Evolutionary conservation across 2,113 vertebrate genomes (phyloP), one percentile per base, ranked within the genome.

Genomic region (Edolisoma coerulescens): DNA sequence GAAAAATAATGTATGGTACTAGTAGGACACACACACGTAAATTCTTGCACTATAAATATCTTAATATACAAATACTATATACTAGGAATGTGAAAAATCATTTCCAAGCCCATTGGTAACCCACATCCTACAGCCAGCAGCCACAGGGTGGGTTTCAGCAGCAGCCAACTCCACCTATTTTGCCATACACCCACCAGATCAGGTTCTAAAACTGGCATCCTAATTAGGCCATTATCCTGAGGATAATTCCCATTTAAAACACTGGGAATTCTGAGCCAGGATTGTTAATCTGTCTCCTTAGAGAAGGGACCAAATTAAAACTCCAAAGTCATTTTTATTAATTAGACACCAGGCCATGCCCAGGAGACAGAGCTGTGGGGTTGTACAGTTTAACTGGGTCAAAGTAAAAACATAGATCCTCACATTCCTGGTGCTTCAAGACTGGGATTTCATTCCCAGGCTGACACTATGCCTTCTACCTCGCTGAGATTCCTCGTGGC

Each of bases 11-110:
- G 8, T 14, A 24, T 9, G 64, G 60, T 10, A 32, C 50, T 13
- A 41, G 24, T 0, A 52, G 50, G 65, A 53, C 0, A 0, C 5
- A 59, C 8, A 11, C 0, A 33, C 30, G 7, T 67, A 3, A 67
- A 53, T 35, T 59, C 33, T 52, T 11, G 45, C 45, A 26, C 39
- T 30, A 4, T 4, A 10, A 77, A 11, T 10, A 67, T 1, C 23
- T 74, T 30, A 52, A 53, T 4, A 28, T 20, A 65, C 22, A 69
- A 84, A 61, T 21, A 7, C 16, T 6, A 2, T 3, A 24, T 4
- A 14, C 37, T 32, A 57, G 56, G 60, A 13, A 52, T 18, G 50
- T 2, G 21, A 35, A 7, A 73, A 69, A 24, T 7, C 1, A 7
- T 24, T 64, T 39, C 16, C 18, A 53, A 30, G 19, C 2, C 27